A percentile compares a stretch with the other conserved stretches of the same genome.
Evolutionary conservation across 2,797 vertebrate genomes (phyloP).

Genomic region (Poeciliopsis presidionis): DNA sequence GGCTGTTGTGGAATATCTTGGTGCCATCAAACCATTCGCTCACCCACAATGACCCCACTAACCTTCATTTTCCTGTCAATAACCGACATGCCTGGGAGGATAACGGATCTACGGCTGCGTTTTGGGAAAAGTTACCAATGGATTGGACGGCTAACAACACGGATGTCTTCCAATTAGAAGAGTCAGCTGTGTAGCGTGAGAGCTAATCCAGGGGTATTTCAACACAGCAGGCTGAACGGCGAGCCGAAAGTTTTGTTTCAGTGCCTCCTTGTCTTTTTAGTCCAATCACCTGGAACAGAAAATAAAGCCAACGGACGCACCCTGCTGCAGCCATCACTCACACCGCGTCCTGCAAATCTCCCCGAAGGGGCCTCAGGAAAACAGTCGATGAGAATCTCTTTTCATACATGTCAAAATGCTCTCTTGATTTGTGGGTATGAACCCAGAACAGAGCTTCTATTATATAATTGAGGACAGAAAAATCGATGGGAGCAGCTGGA

Average conservation of each 20-base stretch:
- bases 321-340: slow-evolving; percentile 35
- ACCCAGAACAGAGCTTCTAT: slow-evolving; percentile 81
- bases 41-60: slow-evolving; percentile 32
- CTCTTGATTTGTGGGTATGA: slow-evolving; percentile 77
- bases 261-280: slow-evolving; percentile 68
- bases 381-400: slow-evolving; percentile 81
- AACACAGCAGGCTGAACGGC: slow-evolving; percentile 70
- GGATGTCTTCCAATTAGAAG: slow-evolving; percentile 73
- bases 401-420: slow-evolving; percentile 75
- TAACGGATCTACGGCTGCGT: slow-evolving; percentile 48
- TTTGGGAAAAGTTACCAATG: slow-evolving; percentile 64
- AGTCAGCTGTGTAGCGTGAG: slow-evolving; percentile 67
- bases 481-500: slow-evolving; percentile 84
- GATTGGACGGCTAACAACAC: slow-evolving; percentile 65
- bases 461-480: slow-evolving; percentile 85
- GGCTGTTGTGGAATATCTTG: not conserved
- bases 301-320: slow-evolving; percentile 25
- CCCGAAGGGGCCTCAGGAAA: slow-evolving; percentile 67
- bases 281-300: slow-evolving; percentile 73
- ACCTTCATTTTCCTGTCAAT: slow-evolving; percentile 52
- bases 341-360: slow-evolving; percentile 63
- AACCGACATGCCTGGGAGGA: slow-evolving; percentile 48
- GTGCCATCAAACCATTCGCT: slow-evolving; percentile 31
- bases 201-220: slow-evolving; percentile 73
- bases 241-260: slow-evolving; percentile 71